Conservation (phyloP, 2,888 invertebrate species). For the Ecdyonurus torrentis region DNA sequence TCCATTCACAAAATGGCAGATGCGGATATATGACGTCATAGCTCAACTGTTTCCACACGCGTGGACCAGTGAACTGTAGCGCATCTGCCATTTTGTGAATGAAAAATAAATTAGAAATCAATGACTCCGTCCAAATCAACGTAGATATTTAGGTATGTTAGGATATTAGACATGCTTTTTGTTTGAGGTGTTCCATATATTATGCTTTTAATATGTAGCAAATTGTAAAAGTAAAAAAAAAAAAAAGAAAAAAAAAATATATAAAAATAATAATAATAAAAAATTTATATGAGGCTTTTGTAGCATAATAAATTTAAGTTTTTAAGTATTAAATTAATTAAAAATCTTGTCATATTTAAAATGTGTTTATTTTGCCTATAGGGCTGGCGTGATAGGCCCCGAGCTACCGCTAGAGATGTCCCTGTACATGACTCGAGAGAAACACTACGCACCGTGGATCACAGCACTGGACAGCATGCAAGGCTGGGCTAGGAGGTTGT, state of each 20-base stretch:
- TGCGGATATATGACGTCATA: too few relatives aligned
- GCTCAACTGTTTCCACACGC: too few relatives aligned
- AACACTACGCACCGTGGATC: conserved; percentile 72
- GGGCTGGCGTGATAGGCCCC: conserved; percentile 45
- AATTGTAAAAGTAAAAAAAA: neutral
- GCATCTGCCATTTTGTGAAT: too few relatives aligned
- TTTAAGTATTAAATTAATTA: neutral
- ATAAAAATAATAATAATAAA: neutral
- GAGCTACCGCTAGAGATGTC: conserved; percentile 46
- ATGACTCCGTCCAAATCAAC: too few relatives aligned
- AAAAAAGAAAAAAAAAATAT: neutral
- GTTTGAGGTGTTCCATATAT: too few relatives aligned
- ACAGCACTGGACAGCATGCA: conserved; percentile 58
- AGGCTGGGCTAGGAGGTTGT: conserved; percentile 52
- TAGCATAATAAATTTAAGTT: neutral
- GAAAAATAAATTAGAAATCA: too few relatives aligned
- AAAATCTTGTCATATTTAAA: neutral
- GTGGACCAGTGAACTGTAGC: too few relatives aligned
- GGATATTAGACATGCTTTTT: too few relatives aligned
- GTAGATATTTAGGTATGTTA: too few relatives aligned
- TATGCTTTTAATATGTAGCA: too few relatives aligned
- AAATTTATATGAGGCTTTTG: neutral
- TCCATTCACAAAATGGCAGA: too few relatives aligned
- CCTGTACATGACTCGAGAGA: conserved; percentile 46
- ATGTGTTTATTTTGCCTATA: conserved; percentile 23